phyloP scores from a whole-genome alignment of 2,113 vertebrate genomes.

The Zootoca vivipara region DNA sequence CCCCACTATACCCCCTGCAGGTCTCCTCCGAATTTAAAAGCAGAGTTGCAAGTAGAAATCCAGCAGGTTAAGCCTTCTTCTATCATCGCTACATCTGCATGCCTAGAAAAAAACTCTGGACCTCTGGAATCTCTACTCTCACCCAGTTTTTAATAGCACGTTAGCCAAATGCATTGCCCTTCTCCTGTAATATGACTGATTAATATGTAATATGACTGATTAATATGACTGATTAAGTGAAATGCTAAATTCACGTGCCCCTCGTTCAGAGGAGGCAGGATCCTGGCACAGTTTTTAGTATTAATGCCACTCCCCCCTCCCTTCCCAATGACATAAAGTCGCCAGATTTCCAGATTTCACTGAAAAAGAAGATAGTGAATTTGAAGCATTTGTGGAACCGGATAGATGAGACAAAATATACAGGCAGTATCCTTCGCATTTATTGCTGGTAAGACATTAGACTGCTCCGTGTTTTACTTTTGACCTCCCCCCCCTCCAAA shows the following conservation, averaged over 20 bases:
- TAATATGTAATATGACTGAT: too few relatives aligned
- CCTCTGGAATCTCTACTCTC: background rate
- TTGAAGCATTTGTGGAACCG: too few relatives aligned
- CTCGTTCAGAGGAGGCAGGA: background rate
- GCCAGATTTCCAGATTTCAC: background rate
- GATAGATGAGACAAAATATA: too few relatives aligned
- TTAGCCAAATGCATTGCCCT: background rate
- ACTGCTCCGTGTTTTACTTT: background rate
- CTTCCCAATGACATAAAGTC: background rate
- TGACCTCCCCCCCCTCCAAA: constrained; percentile 21
- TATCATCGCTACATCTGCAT: background rate
- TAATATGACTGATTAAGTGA: background rate
- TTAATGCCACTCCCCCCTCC: too few relatives aligned
- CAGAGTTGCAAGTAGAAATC: background rate
- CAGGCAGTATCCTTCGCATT: too few relatives aligned
- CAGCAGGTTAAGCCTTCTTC: background rate
- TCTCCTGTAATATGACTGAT: background rate
- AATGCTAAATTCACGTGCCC: background rate
- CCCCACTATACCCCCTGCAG: background rate
- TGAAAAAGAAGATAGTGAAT: too few relatives aligned
- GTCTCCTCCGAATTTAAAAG: background rate
- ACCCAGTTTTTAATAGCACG: background rate
- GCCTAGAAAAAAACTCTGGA: background rate
- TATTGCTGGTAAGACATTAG: background rate
- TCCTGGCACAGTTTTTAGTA: background rate